Evolutionary conservation across 2,113 vertebrate genomes (phyloP), one percentile per base, ranked within the genome.

Genomic region (Colistium nudipinnis): DNA sequence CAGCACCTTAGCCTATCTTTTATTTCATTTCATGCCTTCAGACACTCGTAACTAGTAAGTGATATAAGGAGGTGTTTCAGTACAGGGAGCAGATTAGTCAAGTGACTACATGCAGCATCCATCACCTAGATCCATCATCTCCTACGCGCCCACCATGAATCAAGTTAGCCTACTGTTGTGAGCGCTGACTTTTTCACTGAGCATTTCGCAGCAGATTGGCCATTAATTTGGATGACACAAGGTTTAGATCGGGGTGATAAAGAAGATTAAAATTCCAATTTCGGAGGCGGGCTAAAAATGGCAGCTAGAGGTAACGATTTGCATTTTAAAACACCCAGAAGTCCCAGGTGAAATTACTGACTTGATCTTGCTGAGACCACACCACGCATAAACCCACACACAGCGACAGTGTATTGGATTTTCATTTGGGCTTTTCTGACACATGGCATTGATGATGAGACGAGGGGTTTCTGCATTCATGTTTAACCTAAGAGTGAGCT

Each of bases 191-290:
- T 77, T 52, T 31, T 20, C 14, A 36, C 44, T 16, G 43, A 66
- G 52, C 31, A n/a, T 41, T 47, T 59, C 27, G 41, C 39, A 59
- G 27, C 6, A 16, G 7, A 45, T 17, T 48, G 45, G 43, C 20
- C 44, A 47, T 67, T 33, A 38, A 53, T 35, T 60, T 41, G 28
- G 17, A 22, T 33, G 44, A 33, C 28, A 41, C 31, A 0, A 41
- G 43, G 28, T 57, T 62, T 45, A 25, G 19, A 54, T n/a, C n/a
- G 22, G 9, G 45, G 14, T 1, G 16, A 63, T 63, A 51, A 55
- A 74, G 45, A 33, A 52, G 65, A 79, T 79, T 63, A 48, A 54
- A 72, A 53, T 27, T 27, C 20, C 44, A 36, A 16, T 25, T 54
- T 41, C 25, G 39, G n/a, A 12, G 9, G 30, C 25, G n/a, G 41